Base-by-base conservation (phyloP, 2,888 invertebrate genomes). In the Celastrina argiolus region DNA sequence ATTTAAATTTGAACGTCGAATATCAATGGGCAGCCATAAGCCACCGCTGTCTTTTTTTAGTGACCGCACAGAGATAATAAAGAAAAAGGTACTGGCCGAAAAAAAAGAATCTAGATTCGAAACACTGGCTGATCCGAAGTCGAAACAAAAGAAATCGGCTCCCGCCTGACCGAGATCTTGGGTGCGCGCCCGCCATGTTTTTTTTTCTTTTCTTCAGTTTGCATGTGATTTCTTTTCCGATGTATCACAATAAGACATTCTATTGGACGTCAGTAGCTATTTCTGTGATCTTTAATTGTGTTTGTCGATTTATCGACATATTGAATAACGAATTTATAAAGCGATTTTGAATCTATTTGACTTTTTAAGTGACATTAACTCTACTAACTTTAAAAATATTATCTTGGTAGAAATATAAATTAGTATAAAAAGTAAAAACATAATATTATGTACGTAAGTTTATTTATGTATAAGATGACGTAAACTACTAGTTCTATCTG, bases 21-120 rank as follows among this genome's bases (percentile, higher is more conserved):
- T 91, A 91, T 90, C 90, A 91, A 91, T 91, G 90, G 89, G 86
- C 88, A 87, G 84, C 89, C 90, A 91, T 91, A 91, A 91, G 90
- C 90, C 90, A 91, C 90, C 87, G 87, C 83, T 73, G 74, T 69
- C 85, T 84, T 78, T 80, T 84, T 81, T 86, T 73, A 75, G 80
- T 83, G 85, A 77, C 82, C 80, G 84, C 83, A 83, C 85, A 84
- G 85, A 86, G 87, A 89, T 88, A 89, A 89, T 89, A 91, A 89
- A 88, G 87, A 89, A 89, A 89, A 88, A 88, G 84, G 84, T 83
- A 80, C 80, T 61, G 61, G 39, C 36, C 80, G 83, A 80, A 66
- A 68, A 67, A 71, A 67, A 86, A 86, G 85, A 84, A 91, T 91
- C 90, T 89, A 90, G 91, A 91, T 91, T 88, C 88, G 87, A 89